Conservation (phyloP, 2,797 vertebrate species). For the Eidolon dupreanum region DNA sequence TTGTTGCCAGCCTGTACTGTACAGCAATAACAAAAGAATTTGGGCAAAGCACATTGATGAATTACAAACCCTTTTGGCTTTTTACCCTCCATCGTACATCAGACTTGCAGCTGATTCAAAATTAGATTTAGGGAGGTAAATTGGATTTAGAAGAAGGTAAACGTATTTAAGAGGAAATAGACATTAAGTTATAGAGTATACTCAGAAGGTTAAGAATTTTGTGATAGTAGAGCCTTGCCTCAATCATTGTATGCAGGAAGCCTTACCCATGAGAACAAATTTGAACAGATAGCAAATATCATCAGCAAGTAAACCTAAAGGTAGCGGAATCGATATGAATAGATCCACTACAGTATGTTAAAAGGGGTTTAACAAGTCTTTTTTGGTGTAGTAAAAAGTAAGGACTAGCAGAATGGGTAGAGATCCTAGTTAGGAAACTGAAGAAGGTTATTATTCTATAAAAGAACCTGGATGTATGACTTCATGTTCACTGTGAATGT, state of each 20-base stretch:
- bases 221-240: constrained; percentile 1
- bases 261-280: not conserved
- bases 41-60: not conserved
- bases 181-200: not conserved
- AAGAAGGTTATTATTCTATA: not conserved
- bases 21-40: not conserved
- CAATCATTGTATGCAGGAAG: not conserved
- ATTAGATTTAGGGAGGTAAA: not conserved
- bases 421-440: not conserved
- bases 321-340: not conserved
- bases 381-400: not conserved
- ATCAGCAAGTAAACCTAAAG: not conserved
- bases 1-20: not conserved
- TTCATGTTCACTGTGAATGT: not conserved
- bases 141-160: not conserved
- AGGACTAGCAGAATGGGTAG: not conserved
- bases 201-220: constrained; percentile 41
- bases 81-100: not conserved
- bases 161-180: not conserved
- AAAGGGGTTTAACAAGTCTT: constrained; percentile 19
- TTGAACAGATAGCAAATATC: not conserved
- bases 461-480: not conserved
- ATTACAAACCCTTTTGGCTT: not conserved
- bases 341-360: not conserved
- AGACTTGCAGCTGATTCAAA: not conserved